Evolutionary conservation across 2,113 vertebrate genomes (phyloP), one percentile per base, ranked within the genome.

Genomic region (Xerus inauris): DNA sequence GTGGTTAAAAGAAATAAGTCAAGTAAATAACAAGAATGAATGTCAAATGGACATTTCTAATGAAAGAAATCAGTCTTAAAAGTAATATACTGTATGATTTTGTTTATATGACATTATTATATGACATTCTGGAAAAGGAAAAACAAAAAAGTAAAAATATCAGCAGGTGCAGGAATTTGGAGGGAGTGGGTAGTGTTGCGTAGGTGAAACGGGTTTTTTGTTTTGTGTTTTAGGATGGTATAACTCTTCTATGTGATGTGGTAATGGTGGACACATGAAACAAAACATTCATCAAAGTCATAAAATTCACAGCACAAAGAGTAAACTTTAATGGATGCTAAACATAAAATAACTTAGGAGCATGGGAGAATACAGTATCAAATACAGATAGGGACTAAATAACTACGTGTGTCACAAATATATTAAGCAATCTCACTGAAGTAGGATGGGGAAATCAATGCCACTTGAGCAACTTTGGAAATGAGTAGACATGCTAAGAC

Each of bases 41-140:
- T 35, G n/a, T 87, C 87, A 89, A 89, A 54, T 86, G 16, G 8
- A 62, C 64, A 72, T 77, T 62, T 90, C n/a, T 77, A 90, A 45
- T 82, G 42, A 59, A 69, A 79, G 42, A 80, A 75, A 12, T 24
- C 40, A 89, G 30, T 89, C 54, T 49, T 4, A 38, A 85, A 80
- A 81, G 14, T 54, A 54, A 64, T 7, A 38, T 51, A 26, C 42
- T 10, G 1, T 26, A 42, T 38, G 10, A 69, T 89, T 90, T 19
- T 30, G 75, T 75, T 73, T 42, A n/a, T 13, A 54, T 51, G 3
- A n/a, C n/a, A 85, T 72, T 47, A 13, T 49, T 49, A 49, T 19
- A 54, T 19, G 26, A 62, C 9, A 72, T 71, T 93, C 30, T 45
- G 49, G 24, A 86, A 81, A 62, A 73, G 3, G 35, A 24, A 89